phyloP scores from a whole-genome alignment of 2,113 vertebrate genomes.

The Amblyopsis rosae region DNA sequence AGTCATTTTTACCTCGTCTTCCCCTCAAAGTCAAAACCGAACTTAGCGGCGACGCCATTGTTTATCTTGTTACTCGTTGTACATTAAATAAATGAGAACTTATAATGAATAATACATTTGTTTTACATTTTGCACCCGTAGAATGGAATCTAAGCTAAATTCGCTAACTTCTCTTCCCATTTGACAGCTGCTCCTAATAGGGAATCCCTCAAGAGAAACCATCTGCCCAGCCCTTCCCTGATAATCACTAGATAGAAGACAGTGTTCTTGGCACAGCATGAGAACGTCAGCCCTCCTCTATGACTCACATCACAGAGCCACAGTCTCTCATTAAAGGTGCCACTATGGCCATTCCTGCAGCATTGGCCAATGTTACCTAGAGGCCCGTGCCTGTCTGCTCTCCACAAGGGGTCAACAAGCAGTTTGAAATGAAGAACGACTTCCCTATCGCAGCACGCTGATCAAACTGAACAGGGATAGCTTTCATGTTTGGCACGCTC shows the following conservation, averaged over 20 bases:
- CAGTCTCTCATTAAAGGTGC: slow-evolving; percentile 62
- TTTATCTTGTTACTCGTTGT: slow-evolving; percentile 11
- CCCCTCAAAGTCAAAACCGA: background rate
- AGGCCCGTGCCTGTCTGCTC: slow-evolving; percentile 29
- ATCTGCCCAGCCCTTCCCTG: slow-evolving; percentile 55
- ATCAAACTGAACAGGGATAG: slow-evolving; percentile 45
- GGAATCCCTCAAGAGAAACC: slow-evolving; percentile 63
- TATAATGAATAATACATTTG: background rate
- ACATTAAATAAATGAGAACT: background rate
- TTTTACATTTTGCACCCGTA: background rate
- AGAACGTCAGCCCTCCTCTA: slow-evolving; percentile 25
- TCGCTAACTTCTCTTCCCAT: slow-evolving; percentile 43
- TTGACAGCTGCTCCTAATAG: slow-evolving; percentile 60
- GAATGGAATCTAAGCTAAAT: slow-evolving; percentile 45
- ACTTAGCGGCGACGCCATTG: background rate
- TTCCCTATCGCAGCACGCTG: slow-evolving; percentile 17
- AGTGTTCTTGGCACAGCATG: slow-evolving; percentile 27
- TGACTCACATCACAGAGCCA: slow-evolving; percentile 58
- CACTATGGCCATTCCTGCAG: slow-evolving; percentile 46
- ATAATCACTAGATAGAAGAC: slow-evolving; percentile 67
- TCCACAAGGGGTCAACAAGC: slow-evolving; percentile 50
- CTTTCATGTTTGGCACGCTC: slow-evolving; percentile 30
- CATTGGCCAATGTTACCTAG: slow-evolving; percentile 32
- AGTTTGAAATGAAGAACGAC: slow-evolving; percentile 39
- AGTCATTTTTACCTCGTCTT: slow-evolving; percentile 13